These are phyloP conservation scores for Heliconius charithonia DNA, from an alignment of 2,888 invertebrate genomes.

Conservation along the genomic window DNA sequence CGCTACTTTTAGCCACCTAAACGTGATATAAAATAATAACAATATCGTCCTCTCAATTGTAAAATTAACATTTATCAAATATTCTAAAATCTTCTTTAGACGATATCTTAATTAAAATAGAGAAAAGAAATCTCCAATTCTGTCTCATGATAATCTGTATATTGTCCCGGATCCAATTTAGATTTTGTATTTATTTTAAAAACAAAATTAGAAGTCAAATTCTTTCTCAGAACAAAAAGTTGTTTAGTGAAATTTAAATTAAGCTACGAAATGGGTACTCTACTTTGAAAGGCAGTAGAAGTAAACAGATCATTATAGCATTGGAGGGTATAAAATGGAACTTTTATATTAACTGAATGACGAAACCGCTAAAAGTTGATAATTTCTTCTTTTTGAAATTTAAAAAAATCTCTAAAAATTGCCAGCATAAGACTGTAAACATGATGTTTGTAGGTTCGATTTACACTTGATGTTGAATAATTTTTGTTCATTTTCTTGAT, in stretches of 20 bases:
- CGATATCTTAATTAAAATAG: neutral
- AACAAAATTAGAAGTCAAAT: slow-evolving; percentile 1
- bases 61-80: no score
- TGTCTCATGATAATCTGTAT: slow-evolving; percentile 10
- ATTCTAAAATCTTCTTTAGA: neutral
- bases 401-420: no score
- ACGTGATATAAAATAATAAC: no score
- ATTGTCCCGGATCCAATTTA: slow-evolving; percentile 13
- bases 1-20: no score
- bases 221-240: slow-evolving; percentile 12
- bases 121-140: slow-evolving; percentile 1
- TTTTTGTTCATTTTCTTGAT: neutral
- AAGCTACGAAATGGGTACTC: neutral
- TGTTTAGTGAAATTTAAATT: slow-evolving; percentile 14
- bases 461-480: neutral
- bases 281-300: neutral
- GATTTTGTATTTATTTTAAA: slow-evolving; percentile 14
- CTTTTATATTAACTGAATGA: neutral
- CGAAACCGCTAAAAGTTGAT: no score
- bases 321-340: neutral
- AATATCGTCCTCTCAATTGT: no score
- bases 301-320: slow-evolving; percentile 18
- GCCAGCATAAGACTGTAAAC: neutral
- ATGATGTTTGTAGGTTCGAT: neutral
- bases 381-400: no score